Evolutionary conservation across 2,113 vertebrate species (phyloP).

Genomic region (Lycaon pictus): DNA sequence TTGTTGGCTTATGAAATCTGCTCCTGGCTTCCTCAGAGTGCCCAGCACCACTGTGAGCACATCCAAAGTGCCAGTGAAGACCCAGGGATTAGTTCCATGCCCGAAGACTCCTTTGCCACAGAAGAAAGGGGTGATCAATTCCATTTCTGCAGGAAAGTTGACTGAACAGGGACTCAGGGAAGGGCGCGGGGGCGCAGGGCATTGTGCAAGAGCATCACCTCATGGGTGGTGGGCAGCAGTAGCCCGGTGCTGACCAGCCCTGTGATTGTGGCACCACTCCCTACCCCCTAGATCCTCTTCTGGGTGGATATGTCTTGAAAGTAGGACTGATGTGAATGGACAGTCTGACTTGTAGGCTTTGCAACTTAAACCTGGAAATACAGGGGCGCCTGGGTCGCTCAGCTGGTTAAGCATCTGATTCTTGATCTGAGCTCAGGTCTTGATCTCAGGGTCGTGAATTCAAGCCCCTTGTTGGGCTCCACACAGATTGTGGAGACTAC

Average conservation of each 20-base stretch:
- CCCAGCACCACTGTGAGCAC: too few relatives aligned
- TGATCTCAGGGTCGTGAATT: not conserved
- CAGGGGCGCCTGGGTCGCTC: not conserved
- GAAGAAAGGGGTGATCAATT: not conserved
- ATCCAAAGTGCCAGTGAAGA: not conserved
- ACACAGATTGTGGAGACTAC: not conserved
- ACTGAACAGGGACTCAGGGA: not conserved
- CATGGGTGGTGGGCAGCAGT: not conserved
- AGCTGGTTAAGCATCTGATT: not conserved
- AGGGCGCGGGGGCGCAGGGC: not conserved
- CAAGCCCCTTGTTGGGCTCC: not conserved
- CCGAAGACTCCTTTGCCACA: not conserved
- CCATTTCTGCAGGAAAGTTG: not conserved
- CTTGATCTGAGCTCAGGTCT: not conserved
- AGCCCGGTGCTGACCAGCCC: not conserved
- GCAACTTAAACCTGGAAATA: not conserved
- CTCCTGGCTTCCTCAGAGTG: not conserved
- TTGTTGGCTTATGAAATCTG: not conserved
- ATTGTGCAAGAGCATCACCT: not conserved
- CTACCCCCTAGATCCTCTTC: not conserved
- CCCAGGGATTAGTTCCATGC: not conserved
- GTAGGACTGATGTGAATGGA: not conserved
- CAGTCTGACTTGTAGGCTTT: not conserved
- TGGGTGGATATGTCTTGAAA: not conserved
- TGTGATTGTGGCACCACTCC: not conserved